A percentile compares a stretch with the other conserved stretches of the same genome.
These are phyloP conservation scores for Bubalus kerabau DNA, from an alignment of 2,113 vertebrate genomes.

Conservation along the genomic window DNA sequence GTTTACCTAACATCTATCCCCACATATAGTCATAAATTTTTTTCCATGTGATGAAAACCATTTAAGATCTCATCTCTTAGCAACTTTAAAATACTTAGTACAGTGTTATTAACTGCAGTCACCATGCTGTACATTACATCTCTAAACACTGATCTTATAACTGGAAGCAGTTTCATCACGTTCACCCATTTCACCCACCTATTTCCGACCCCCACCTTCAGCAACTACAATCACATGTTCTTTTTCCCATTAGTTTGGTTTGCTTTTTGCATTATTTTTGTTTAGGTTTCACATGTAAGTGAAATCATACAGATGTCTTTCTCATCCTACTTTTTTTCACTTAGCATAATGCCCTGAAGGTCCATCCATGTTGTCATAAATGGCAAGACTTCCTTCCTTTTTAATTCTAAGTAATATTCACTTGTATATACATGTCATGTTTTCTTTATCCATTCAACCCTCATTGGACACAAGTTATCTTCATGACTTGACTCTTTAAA, in stretches of 20 bases:
- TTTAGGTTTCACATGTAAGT: not conserved
- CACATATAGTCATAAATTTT: not conserved
- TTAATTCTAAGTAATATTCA: not conserved
- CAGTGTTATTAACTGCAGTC: not conserved
- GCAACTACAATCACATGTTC: not conserved
- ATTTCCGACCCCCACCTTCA: not conserved
- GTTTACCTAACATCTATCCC: not conserved
- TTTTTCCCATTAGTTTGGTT: not conserved
- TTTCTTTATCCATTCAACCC: not conserved
- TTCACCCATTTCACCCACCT: not conserved
- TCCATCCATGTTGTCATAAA: not conserved
- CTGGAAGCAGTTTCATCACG: not conserved
- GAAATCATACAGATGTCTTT: not conserved
- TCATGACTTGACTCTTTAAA: not conserved
- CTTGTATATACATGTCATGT: not conserved
- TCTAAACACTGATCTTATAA: not conserved
- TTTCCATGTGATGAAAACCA: not conserved
- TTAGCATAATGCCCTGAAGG: not conserved
- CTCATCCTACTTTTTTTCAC: not conserved
- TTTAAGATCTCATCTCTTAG: not conserved
- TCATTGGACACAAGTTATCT: not conserved
- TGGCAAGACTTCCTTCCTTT: not conserved
- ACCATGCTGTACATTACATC: not conserved
- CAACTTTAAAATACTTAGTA: not conserved
- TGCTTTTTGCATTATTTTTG: not conserved